These are phyloP conservation scores for Protaetia brevitarsis DNA, from an alignment of 1,140 invertebrate species.

Conservation along the genomic window DNA sequence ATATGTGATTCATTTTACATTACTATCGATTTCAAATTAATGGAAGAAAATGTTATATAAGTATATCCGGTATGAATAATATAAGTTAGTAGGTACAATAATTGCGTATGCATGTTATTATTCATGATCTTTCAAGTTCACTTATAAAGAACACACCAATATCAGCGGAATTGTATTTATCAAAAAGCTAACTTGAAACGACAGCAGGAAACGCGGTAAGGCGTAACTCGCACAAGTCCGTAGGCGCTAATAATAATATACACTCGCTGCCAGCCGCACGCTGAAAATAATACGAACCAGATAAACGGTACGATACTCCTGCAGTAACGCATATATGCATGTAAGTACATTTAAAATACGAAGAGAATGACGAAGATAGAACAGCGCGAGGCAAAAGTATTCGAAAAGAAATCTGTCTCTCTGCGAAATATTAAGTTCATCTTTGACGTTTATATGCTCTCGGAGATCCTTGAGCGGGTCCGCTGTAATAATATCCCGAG, in stretches of 20 bases:
- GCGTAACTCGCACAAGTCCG: background rate
- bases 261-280: background rate
- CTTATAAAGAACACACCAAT: too few species aligned
- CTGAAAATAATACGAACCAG: background rate
- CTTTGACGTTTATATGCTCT: background rate
- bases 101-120: too few species aligned
- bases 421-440: slow-evolving; percentile 7
- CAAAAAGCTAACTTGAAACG: background rate
- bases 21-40: too few species aligned
- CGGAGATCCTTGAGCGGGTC: background rate
- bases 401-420: background rate
- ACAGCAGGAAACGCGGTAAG: background rate
- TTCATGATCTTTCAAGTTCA: too few species aligned
- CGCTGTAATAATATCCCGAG: background rate
- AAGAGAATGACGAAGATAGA: background rate
- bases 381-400: background rate
- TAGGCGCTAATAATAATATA: slow-evolving; percentile 10
- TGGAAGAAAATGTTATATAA: too few species aligned
- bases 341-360: too few species aligned
- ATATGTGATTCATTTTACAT: too few species aligned
- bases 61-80: too few species aligned
- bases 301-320: background rate
- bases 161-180: background rate
- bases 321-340: background rate
- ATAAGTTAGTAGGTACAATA: too few species aligned